Evolutionary conservation across 1,140 invertebrate genomes (phyloP).

Genomic region (Phymorhynchus buccinoides): DNA sequence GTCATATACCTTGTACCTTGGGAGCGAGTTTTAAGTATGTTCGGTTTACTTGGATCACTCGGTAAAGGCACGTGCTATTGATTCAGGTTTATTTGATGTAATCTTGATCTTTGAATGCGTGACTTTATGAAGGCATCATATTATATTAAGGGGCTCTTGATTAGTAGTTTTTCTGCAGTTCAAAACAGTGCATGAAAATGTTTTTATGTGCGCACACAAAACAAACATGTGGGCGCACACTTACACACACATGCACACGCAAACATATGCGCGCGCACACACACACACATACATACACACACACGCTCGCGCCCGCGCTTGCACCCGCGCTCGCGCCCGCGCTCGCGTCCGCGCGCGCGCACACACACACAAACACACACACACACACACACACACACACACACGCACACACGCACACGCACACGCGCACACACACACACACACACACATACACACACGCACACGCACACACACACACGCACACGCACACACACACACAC

Average conservation of each 20-base stretch:
- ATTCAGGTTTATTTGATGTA: no score
- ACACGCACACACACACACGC: neutral
- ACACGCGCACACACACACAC: slow-evolving; percentile 1
- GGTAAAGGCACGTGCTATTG: no score
- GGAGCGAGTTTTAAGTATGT: no score
- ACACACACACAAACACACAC: no score
- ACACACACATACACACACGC: slow-evolving; percentile 2
- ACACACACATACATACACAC: neutral
- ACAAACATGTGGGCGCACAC: slow-evolving; percentile 6
- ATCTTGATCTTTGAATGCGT: no score
- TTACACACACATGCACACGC: no score
- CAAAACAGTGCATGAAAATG: neutral
- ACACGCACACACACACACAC: slow-evolving; percentile 13
- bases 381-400: neutral
- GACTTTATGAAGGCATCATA: no score
- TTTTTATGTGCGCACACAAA: neutral
- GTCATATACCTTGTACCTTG: no score
- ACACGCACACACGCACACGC: neutral
- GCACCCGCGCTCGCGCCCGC: no score
- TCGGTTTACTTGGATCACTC: no score
- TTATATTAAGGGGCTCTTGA: no score
- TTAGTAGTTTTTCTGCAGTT: no score
- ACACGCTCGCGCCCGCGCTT: neutral
- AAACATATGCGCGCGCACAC: neutral
- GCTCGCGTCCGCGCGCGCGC: neutral